Conservation (phyloP, 2,797 vertebrate species). For the Syngnathus rostellatus region DNA sequence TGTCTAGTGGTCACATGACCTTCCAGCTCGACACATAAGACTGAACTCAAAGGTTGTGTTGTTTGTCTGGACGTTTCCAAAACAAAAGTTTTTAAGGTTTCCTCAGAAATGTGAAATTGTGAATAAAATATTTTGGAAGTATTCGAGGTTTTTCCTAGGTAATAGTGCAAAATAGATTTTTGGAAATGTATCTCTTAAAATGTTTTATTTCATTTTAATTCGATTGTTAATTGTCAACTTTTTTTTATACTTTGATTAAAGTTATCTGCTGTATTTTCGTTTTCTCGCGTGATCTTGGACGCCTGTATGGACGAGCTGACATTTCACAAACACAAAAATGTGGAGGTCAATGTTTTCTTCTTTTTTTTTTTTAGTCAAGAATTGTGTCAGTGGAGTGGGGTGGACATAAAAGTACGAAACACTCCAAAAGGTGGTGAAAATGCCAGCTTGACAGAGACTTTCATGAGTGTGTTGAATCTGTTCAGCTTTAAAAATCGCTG, state of each 20-base stretch:
- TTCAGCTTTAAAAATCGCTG: neutral
- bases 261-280: neutral
- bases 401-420: neutral
- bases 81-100: neutral
- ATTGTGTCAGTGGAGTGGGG: neutral
- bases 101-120: neutral
- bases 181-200: neutral
- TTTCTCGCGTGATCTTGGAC: neutral
- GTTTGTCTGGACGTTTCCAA: neutral
- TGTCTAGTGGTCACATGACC: neutral
- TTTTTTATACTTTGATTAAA: conserved; percentile 8
- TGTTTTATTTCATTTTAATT: neutral
- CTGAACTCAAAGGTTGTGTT: neutral
- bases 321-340: neutral
- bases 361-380: neutral
- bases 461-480: neutral
- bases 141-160: neutral
- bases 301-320: neutral
- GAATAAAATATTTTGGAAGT: neutral
- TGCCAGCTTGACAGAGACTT: neutral
- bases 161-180: neutral
- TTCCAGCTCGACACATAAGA: neutral
- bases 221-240: neutral
- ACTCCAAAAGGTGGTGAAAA: no score
- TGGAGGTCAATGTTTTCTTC: neutral